Evolutionary conservation across 2,113 vertebrate genomes (phyloP).

Genomic region (Maccullochella peelii): DNA sequence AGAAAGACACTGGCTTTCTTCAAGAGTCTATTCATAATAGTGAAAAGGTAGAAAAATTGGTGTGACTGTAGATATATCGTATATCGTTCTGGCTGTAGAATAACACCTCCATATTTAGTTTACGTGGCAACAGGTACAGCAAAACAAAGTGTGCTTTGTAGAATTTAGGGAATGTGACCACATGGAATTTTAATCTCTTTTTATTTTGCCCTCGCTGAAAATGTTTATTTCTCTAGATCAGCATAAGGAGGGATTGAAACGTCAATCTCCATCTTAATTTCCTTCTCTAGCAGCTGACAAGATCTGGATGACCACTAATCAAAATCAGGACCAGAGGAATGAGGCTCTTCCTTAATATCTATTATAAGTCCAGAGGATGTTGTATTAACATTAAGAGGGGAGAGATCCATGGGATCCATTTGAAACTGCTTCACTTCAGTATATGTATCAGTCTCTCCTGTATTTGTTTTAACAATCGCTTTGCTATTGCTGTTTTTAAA

Average conservation of each 20-base stretch:
- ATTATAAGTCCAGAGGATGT: background rate
- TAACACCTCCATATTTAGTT: slow-evolving; percentile 14
- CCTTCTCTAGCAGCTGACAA: slow-evolving; percentile 2
- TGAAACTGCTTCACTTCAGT: slow-evolving; percentile 1
- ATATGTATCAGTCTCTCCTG: background rate
- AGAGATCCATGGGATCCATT: slow-evolving; percentile 10
- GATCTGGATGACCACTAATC: background rate
- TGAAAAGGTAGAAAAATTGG: slow-evolving; percentile 11
- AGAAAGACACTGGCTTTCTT: background rate
- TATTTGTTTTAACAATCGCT: background rate
- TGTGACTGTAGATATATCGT: background rate
- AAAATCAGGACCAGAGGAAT: background rate
- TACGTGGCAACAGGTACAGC: background rate
- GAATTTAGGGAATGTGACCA: slow-evolving; percentile 4
- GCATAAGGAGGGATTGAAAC: background rate
- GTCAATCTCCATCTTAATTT: slow-evolving; percentile 50
- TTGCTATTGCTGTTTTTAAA: background rate
- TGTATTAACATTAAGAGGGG: background rate
- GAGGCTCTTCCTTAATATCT: slow-evolving; percentile 57
- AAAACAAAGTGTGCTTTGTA: slow-evolving; percentile 8
- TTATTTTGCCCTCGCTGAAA: background rate
- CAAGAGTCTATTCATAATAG: background rate
- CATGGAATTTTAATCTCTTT: background rate
- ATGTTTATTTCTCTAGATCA: slow-evolving; percentile 6
- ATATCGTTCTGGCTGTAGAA: background rate